A percentile compares a stretch with the other conserved stretches of the same genome.
Evolutionary conservation across 1,140 invertebrate genomes (phyloP).

Genomic region (Drosophila nannoptera): DNA sequence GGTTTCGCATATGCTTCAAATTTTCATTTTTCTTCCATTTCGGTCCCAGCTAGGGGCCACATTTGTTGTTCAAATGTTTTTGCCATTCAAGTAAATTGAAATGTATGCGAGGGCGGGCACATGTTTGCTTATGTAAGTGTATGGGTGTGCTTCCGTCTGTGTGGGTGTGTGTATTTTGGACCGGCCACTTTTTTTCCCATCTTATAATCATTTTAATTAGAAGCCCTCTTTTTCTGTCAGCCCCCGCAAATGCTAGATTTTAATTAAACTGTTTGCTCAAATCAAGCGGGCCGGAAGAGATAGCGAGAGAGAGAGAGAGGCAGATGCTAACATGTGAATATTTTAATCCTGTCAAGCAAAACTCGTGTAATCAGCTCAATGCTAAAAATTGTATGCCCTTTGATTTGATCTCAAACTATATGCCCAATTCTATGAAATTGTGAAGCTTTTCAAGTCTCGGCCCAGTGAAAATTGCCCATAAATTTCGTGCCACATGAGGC

Average conservation of each 20-base stretch:
- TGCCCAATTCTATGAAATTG: too few species aligned
- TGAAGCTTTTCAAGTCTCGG: too few species aligned
- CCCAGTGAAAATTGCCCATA: constrained; percentile 60
- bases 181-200: constrained; percentile 39
- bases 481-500: neutral
- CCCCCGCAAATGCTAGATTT: constrained; percentile 40
- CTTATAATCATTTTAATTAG: constrained; percentile 65
- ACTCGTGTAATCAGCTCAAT: too few species aligned
- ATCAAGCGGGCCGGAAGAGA: constrained; percentile 15
- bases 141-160: too few species aligned
- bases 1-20: constrained; percentile 33
- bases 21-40: constrained; percentile 52
- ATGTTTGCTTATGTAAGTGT: constrained; percentile 4
- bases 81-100: constrained; percentile 59
- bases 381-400: neutral
- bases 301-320: too few species aligned
- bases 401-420: too few species aligned
- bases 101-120: constrained; percentile 23
- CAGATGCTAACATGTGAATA: too few species aligned
- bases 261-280: constrained; percentile 59
- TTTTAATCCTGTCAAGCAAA: too few species aligned
- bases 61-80: constrained; percentile 51
- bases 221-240: constrained; percentile 37
- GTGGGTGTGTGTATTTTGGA: constrained; percentile 6
- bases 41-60: constrained; percentile 19